Evolutionary conservation across 2,797 vertebrate genomes (phyloP), one percentile per base, ranked within the genome.

Genomic region (Acrossocheilus wenchowensis): DNA sequence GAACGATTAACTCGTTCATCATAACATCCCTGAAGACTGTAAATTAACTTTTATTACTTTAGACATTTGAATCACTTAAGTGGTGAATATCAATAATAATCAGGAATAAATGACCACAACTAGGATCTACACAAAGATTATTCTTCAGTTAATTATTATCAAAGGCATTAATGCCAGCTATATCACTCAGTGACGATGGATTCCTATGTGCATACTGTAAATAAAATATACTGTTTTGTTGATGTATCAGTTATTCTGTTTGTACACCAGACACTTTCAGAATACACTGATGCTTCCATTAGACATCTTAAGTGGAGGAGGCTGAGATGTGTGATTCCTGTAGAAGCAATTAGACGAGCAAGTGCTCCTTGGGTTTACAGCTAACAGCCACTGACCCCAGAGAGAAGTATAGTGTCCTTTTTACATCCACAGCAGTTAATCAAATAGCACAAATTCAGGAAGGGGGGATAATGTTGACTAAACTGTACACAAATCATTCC

Each of bases 371-470:
- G 50, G 43, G 26, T 74, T 66, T 48, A 71, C 21, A 85, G 4
- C 52, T 54, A 60, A 84, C 43, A 87, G 74, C 81, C 30, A 10
- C 17, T n/a, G 71, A 39, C 45, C 57, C 50, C 57, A 77, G 34
- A 73, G 66, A 87, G 48, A 82, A 89, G 78, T 30, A 6, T 30
- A 6, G 23, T 62, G 71, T 68, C 7, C 54, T 84, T 87, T 82
- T 82, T 39, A 73, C 78, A 75, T 71, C 48, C 15, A n/a, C 23
- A 79, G 82, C 45, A 50, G 39, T 81, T 71, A 83, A 83, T 84
- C 62, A 88, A 69, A 86, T 23, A 77, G 52, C 73, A 73, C 10
- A 54, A 8, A 69, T 50, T 62, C 81, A 82, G 77, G 39, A 78
- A 57, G 71, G 43, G 60, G 36, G 19, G 15, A 23, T 52, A 64